phyloP scores from a whole-genome alignment of 2,113 vertebrate species.

The Hydrolagus affinis region DNA sequence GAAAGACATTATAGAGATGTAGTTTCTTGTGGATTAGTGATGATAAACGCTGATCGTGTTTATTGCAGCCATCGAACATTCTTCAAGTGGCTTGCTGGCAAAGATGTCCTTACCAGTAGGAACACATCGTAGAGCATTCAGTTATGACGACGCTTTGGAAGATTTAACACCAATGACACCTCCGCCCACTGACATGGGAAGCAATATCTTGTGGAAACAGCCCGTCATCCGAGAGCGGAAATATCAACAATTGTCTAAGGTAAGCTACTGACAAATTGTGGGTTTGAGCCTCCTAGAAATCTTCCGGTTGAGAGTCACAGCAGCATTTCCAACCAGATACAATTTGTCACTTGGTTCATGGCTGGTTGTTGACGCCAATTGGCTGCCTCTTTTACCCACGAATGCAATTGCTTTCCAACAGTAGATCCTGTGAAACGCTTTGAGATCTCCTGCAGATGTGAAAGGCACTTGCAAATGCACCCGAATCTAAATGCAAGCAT shows the following conservation, averaged over 20 bases:
- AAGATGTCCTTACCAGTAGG: constrained; percentile 68
- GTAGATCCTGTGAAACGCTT: too few relatives aligned
- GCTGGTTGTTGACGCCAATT: too few relatives aligned
- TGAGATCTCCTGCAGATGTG: too few relatives aligned
- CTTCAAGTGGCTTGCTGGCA: constrained; percentile 51
- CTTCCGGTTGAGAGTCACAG: not conserved
- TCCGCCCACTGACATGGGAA: constrained; percentile 68
- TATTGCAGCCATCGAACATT: constrained; percentile 55
- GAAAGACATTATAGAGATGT: not conserved
- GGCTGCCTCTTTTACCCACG: too few relatives aligned
- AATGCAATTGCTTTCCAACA: too few relatives aligned
- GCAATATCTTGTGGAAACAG: constrained; percentile 68
- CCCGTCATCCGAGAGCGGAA: constrained; percentile 77
- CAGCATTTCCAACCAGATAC: too few relatives aligned
- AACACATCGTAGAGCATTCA: constrained; percentile 64
- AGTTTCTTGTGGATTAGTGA: not conserved
- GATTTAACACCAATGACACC: constrained; percentile 70
- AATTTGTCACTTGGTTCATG: too few relatives aligned
- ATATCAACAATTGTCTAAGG: constrained; percentile 72
- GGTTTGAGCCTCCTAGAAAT: not conserved
- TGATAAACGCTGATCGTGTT: not conserved
- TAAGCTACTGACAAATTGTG: constrained; percentile 39
- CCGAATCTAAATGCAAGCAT: too few relatives aligned
- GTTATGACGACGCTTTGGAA: constrained; percentile 78
- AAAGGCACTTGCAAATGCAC: too few relatives aligned